Conservation (phyloP, 37 sponge, comb jelly and placozoan genomes). For the Oopsacas minuta region DNA sequence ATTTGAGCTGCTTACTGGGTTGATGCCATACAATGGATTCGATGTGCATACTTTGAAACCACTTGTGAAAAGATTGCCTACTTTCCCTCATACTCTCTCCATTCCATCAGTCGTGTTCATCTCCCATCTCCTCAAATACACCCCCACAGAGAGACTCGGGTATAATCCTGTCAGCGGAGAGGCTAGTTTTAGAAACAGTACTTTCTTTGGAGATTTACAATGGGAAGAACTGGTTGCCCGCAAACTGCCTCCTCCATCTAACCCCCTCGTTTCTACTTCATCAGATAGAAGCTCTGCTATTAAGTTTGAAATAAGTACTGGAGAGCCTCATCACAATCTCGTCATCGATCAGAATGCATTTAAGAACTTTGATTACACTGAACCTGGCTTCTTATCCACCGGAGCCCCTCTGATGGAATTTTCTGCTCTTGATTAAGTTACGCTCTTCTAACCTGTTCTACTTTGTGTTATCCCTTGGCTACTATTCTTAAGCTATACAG, state of each 20-base stretch:
- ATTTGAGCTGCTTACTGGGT: constrained; percentile 7
- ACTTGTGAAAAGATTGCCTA: background rate
- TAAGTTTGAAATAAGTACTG: background rate
- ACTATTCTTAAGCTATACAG: no score
- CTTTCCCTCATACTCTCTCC: background rate
- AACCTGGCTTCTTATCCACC: background rate
- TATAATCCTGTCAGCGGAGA: background rate
- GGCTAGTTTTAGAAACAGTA: background rate
- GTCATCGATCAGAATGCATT: background rate
- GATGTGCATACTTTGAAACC: background rate
- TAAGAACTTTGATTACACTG: background rate
- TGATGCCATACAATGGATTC: constrained; percentile 12
- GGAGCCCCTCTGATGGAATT: background rate
- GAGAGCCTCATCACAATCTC: background rate
- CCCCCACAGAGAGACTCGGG: background rate
- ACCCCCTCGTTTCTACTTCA: background rate
- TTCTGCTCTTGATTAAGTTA: background rate
- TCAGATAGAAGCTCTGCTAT: background rate
- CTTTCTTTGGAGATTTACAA: background rate
- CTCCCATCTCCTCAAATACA: background rate
- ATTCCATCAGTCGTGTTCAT: constrained; percentile 5
- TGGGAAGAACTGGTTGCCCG: background rate
- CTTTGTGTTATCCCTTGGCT: no score
- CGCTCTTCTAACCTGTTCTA: no score
- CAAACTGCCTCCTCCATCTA: background rate